Percentiles rank a stretch among this genome's conserved stretches.
These are phyloP conservation scores for Formica selysi DNA, from an alignment of 1,140 invertebrate species.

Conservation along the genomic window DNA sequence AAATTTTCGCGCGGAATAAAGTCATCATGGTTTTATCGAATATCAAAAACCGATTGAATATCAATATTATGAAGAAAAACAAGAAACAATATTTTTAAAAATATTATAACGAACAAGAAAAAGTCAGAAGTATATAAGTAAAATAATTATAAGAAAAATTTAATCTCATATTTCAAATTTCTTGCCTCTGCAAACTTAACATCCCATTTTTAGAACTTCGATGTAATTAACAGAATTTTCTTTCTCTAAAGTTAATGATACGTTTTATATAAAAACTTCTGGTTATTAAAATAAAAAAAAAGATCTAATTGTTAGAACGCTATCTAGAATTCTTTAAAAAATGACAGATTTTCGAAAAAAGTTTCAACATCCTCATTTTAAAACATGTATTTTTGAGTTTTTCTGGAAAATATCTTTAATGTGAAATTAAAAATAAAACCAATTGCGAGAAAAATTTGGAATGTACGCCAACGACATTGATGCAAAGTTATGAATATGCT, in stretches of 20 bases:
- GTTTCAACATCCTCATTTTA: background rate
- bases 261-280: background rate
- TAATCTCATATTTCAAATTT: slow-evolving; percentile 10
- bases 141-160: background rate
- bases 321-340: background rate
- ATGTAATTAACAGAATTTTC: background rate
- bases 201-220: slow-evolving; percentile 1
- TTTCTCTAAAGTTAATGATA: slow-evolving; percentile 5
- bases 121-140: background rate
- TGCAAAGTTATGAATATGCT: background rate
- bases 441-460: background rate
- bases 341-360: background rate
- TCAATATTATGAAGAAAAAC: background rate
- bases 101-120: background rate
- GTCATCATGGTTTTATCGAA: background rate
- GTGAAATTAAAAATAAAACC: background rate
- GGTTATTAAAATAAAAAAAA: slow-evolving; percentile 10
- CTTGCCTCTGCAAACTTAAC: background rate
- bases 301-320: background rate
- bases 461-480: background rate
- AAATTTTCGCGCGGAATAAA: background rate
- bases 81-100: background rate
- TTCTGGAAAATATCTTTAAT: background rate
- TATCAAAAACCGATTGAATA: background rate
- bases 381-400: background rate